Conservation (phyloP, 1,140 invertebrate species). For the Pachyrhynchus sulphureomaculatus region DNA sequence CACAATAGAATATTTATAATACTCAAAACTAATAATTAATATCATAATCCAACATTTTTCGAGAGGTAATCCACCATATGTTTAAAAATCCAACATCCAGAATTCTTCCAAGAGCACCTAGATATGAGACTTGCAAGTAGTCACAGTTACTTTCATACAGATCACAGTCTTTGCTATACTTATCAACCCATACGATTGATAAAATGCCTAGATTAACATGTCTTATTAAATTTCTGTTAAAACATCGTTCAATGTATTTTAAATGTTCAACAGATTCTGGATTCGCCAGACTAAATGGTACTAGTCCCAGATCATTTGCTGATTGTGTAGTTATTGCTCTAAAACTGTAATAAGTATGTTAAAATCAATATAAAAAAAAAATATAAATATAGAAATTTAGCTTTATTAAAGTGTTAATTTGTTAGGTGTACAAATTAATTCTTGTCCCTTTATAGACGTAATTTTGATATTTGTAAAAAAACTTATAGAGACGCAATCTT, state of each 20-base stretch:
- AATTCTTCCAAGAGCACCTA: constrained; percentile 64
- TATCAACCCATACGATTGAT: constrained; percentile 74
- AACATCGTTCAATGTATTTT: constrained; percentile 61
- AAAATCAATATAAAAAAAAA: no score
- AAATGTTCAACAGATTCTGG: constrained; percentile 64
- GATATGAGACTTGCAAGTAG: constrained; percentile 64
- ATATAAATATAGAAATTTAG: no score
- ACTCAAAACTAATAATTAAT: constrained; percentile 58
- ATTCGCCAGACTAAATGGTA: constrained; percentile 68
- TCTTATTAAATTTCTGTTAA: constrained; percentile 67
- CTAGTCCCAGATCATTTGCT: constrained; percentile 64
- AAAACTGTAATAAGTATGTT: no score
- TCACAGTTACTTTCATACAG: constrained; percentile 72
- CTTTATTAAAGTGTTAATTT: no score
- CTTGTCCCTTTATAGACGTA: no score
- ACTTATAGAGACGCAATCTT: no score
- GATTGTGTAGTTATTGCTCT: constrained; percentile 59
- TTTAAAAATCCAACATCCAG: constrained; percentile 78
- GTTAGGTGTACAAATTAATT: no score
- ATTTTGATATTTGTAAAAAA: no score
- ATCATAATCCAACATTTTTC: constrained; percentile 77
- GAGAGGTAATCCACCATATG: constrained; percentile 69
- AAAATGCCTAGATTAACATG: constrained; percentile 67
- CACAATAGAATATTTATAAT: background rate
- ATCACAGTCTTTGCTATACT: constrained; percentile 64